These are phyloP conservation scores for Villa cingulata DNA, from an alignment of 2,888 invertebrate species.

Conservation along the genomic window DNA sequence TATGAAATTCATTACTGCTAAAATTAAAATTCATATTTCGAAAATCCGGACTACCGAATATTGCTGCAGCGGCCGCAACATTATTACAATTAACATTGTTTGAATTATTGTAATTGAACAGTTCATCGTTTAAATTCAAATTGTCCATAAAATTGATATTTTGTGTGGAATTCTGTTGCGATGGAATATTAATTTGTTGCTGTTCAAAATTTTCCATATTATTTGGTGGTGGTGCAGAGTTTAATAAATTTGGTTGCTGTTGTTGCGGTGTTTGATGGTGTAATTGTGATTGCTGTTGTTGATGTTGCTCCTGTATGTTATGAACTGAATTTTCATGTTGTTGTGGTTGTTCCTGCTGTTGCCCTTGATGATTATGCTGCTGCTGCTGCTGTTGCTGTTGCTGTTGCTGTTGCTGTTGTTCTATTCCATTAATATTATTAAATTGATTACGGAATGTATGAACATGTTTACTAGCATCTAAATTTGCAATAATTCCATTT, in stretches of 20 bases:
- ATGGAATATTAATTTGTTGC: not conserved
- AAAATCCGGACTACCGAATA: conserved; percentile 15
- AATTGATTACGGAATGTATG: conserved; percentile 19
- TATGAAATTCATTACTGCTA: conserved; percentile 27
- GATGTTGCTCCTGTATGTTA: no score
- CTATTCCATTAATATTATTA: conserved; percentile 12
- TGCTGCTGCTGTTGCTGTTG: conserved; percentile 13
- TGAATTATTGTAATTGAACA: conserved; percentile 3
- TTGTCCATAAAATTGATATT: not conserved
- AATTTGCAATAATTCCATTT: not conserved
- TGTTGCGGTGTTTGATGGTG: no score
- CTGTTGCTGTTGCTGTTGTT: conserved; percentile 9
- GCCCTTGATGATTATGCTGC: conserved; percentile 18
- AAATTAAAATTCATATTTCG: conserved; percentile 31
- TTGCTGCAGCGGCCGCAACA: conserved; percentile 5
- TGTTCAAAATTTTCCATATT: conserved; percentile 2
- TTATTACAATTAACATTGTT: conserved; percentile 5
- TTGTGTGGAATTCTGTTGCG: not conserved
- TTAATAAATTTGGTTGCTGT: conserved; percentile 4
- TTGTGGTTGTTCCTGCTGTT: conserved; percentile 21
- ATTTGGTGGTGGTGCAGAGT: not conserved
- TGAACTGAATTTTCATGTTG: not conserved
- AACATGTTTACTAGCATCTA: conserved; percentile 17
- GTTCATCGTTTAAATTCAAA: conserved; percentile 3
- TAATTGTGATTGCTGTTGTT: no score